These are phyloP conservation scores for Cliona cf. orientalis DNA, from an alignment of 37 sponge, comb jelly and placozoan genomes.

Conservation along the genomic window DNA sequence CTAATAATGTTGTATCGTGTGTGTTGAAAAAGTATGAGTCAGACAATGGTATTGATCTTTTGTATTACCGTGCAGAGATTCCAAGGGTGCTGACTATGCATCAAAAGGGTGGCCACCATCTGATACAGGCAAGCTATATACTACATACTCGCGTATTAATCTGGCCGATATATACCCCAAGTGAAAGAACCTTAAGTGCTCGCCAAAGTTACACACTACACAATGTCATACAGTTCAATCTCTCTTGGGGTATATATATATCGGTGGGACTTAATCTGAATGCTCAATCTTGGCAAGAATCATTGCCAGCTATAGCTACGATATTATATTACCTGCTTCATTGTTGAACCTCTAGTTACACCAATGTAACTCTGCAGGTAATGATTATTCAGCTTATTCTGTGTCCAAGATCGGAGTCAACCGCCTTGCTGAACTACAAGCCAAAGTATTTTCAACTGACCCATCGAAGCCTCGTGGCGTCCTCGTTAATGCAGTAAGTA, in stretches of 20 bases:
- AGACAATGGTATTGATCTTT: background rate
- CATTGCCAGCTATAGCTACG: no score
- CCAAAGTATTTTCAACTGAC: conserved; percentile 2
- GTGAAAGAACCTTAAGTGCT: no score
- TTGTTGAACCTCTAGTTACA: background rate
- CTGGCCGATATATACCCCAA: no score
- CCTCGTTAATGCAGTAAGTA: no score
- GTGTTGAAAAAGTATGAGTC: background rate
- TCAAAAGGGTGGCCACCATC: conserved; percentile 9
- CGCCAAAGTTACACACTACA: no score
- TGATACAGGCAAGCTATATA: background rate
- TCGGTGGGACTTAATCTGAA: background rate
- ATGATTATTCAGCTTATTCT: conserved; percentile 16
- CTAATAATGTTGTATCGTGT: no score
- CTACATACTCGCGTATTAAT: no score
- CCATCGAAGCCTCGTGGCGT: conserved; percentile 3
- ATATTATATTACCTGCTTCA: background rate
- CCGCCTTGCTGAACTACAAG: conserved; percentile 33
- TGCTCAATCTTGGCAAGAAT: background rate
- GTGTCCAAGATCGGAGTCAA: conserved; percentile 49
- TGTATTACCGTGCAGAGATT: background rate
- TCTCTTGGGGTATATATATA: no score
- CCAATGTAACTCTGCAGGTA: background rate
- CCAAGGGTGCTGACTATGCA: background rate
- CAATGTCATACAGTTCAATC: no score